A percentile compares a stretch with the other conserved stretches of the same genome.
These are phyloP conservation scores for Origma solitaria DNA, from an alignment of 2,113 vertebrate genomes.

Conservation along the genomic window DNA sequence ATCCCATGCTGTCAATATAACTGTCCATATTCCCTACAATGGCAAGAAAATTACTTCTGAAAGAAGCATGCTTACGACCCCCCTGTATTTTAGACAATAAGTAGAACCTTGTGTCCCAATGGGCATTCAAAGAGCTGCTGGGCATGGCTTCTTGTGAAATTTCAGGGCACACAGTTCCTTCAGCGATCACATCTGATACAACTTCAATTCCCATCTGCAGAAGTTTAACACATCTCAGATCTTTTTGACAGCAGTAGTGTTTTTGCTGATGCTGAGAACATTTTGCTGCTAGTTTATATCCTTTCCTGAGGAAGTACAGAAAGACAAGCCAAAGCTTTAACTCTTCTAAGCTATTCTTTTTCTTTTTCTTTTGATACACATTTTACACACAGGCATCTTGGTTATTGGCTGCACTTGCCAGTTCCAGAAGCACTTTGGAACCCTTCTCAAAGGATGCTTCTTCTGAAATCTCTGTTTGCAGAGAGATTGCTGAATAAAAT, in stretches of 20 bases:
- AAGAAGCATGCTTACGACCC: neutral
- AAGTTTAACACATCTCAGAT: constrained; percentile 32
- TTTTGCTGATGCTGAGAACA: constrained; percentile 28
- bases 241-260: constrained; percentile 11
- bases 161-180: neutral
- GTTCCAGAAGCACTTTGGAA: neutral
- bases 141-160: neutral
- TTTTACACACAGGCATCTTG: constrained; percentile 26
- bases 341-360: constrained; percentile 13
- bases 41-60: neutral
- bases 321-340: constrained; percentile 21
- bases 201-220: neutral
- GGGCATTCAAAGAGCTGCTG: neutral
- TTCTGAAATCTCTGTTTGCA: neutral
- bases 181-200: neutral
- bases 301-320: constrained; percentile 8
- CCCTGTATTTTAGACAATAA: neutral
- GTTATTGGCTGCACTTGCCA: neutral
- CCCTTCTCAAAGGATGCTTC: neutral
- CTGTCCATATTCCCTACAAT: neutral
- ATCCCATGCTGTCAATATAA: neutral
- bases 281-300: constrained; percentile 16
- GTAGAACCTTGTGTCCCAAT: neutral
- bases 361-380: constrained; percentile 23
- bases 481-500: neutral